Evolutionary conservation across 2,888 invertebrate genomes (phyloP), one percentile per base, ranked within the genome.

Genomic region (Pachymerium ferrugineum): DNA sequence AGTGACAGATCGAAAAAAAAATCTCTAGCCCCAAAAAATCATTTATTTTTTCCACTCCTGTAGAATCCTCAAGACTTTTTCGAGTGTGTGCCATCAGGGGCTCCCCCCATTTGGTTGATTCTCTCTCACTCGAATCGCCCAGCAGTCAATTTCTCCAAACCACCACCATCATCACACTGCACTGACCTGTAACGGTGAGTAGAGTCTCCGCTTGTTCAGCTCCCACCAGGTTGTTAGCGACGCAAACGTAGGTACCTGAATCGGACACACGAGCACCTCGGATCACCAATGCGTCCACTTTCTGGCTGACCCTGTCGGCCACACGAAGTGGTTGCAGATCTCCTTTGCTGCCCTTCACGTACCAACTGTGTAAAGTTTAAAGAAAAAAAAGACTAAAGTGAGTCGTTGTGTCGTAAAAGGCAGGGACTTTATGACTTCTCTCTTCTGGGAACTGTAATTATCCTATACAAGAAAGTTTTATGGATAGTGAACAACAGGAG

Each of bases 211-310:
- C 94, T 79, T 93, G 93, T 83, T 94, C 94, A 22, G 93, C 81
- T 35, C 96, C 97, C 70, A 96, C 94, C 0, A 93, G 92, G 82
- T 97, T 97, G 81, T 93, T 94, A 0, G 95, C 96, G 77, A 94
- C 93, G 82, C 97, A 97, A 76, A 93, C 85, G 82, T 96, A 97
- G 84, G 93, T 93, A 80, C 96, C 97, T 76, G 94, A 94, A 83
- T 97, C 96, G 80, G 92, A 92, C 54, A 94, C 93, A 79, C 90
- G 89, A 16, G 94, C 94, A 81, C 94, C 92, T 77, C 91, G 89
- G 78, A 97, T 94, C 78, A 96, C 93, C 79, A 97, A 85, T 76
- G 96, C 96, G 75, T 96, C 96, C 76, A 95, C 94, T 19, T 94
- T 93, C 85, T 95, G 94, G 80, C 93, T 92, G 19, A 94, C 91